phyloP scores from a whole-genome alignment of 1,140 invertebrate species.

The Calephelis virginiensis region DNA sequence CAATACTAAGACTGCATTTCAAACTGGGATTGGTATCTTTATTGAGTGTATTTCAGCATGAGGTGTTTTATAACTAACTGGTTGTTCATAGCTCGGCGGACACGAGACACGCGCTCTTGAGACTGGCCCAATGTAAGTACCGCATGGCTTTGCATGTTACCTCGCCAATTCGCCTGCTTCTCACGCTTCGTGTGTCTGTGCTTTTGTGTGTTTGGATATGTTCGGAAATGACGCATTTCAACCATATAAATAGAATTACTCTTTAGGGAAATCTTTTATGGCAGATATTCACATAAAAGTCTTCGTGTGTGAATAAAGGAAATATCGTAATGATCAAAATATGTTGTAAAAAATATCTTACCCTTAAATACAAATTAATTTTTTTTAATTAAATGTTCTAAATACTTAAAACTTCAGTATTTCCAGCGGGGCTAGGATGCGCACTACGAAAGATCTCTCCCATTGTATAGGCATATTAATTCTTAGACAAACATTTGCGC shows the following conservation, averaged over 20 bases:
- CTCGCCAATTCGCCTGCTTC: slow-evolving; percentile 9
- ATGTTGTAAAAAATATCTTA: no score
- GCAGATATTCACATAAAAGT: slow-evolving; percentile 6
- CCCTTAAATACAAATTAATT: no score
- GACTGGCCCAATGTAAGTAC: slow-evolving; percentile 92
- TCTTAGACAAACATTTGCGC: no score
- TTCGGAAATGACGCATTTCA: slow-evolving; percentile 1
- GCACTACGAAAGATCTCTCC: no score
- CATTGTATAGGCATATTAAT: no score
- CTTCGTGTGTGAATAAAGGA: not conserved
- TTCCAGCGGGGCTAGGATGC: no score
- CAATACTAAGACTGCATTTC: not conserved
- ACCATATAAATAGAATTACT: not conserved
- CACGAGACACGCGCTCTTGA: slow-evolving; percentile 89
- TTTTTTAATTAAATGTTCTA: no score
- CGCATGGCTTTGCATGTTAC: slow-evolving; percentile 44
- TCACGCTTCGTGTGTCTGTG: slow-evolving; percentile 26
- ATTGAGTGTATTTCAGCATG: slow-evolving; percentile 10
- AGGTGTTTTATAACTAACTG: slow-evolving; percentile 41
- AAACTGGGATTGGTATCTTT: slow-evolving; percentile 18
- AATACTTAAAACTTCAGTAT: no score
- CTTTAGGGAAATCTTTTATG: slow-evolving; percentile 21
- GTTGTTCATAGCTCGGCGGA: slow-evolving; percentile 67
- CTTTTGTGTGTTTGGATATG: slow-evolving; percentile 14
- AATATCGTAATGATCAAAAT: no score